These are phyloP conservation scores for Drosophila lacertosa DNA, from an alignment of 1,140 invertebrate species.

Conservation along the genomic window DNA sequence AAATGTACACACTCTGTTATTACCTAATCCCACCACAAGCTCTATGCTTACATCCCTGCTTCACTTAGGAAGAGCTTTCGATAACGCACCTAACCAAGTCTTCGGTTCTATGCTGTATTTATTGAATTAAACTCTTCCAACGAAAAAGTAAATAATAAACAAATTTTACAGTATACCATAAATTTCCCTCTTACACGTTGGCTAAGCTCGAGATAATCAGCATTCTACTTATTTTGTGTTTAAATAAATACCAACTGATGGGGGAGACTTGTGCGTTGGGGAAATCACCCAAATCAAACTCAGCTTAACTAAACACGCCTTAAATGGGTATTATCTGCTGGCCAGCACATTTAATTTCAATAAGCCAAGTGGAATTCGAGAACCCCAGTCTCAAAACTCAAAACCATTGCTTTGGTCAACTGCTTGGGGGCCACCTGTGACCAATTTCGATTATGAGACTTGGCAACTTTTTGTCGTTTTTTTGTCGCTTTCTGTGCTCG, in stretches of 20 bases:
- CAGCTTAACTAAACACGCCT: conserved; percentile 79
- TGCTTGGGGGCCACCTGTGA: conserved; percentile 70
- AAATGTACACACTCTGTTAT: no score
- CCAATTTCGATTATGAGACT: conserved; percentile 83
- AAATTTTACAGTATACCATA: no score
- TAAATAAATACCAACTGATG: conserved; percentile 49
- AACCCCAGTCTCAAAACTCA: no score
- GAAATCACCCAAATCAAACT: conserved; percentile 73
- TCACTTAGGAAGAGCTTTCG: no score
- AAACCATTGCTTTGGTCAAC: conserved; percentile 58
- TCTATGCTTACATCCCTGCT: no score
- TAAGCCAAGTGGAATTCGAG: conserved; percentile 53
- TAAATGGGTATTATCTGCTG: conserved; percentile 79
- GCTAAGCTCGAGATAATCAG: conserved; percentile 22
- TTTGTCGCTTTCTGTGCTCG: no score
- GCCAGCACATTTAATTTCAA: conserved; percentile 78
- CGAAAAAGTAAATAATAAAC: no score
- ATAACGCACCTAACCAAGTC: no score
- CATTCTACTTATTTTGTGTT: conserved; percentile 4
- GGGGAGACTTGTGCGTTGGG: not conserved
- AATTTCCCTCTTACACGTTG: no score
- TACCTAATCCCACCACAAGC: no score
- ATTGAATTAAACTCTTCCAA: no score
- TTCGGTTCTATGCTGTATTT: no score
- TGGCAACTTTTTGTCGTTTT: conserved; percentile 49